These are phyloP conservation scores for Nestor notabilis DNA, from an alignment of 2,113 vertebrate genomes.

Conservation along the genomic window DNA sequence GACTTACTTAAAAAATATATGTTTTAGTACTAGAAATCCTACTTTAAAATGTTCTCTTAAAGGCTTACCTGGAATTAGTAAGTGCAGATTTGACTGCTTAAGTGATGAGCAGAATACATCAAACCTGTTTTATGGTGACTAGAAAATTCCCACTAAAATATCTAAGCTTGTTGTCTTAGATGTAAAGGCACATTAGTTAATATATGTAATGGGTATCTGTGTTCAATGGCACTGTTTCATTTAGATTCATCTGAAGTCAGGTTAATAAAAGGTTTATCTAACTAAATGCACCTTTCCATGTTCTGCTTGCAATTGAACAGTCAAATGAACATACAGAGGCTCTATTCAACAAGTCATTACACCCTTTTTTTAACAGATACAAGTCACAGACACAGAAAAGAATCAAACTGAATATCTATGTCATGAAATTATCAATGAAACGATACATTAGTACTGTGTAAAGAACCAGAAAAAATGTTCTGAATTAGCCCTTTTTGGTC, in stretches of 20 bases:
- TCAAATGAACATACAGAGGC: background rate
- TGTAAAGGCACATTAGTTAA: background rate
- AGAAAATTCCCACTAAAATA: background rate
- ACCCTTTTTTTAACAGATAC: background rate
- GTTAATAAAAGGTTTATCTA: conserved; percentile 29
- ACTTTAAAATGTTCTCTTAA: background rate
- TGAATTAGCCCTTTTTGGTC: background rate
- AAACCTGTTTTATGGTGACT: background rate
- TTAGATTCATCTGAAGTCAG: background rate
- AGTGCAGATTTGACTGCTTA: background rate
- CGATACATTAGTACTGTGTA: background rate
- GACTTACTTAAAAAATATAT: background rate
- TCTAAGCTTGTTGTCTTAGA: background rate
- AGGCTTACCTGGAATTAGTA: background rate
- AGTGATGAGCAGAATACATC: background rate
- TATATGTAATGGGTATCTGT: background rate
- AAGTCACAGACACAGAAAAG: background rate
- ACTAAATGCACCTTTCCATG: conserved; percentile 11
- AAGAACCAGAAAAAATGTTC: background rate
- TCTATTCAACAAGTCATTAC: background rate
- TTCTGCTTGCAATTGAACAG: background rate
- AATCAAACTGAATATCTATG: background rate
- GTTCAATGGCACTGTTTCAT: background rate
- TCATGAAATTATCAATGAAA: background rate
- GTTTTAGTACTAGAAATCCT: background rate